Conservation (phyloP, 1,140 invertebrate genomes). For the Ostrea edulis region DNA sequence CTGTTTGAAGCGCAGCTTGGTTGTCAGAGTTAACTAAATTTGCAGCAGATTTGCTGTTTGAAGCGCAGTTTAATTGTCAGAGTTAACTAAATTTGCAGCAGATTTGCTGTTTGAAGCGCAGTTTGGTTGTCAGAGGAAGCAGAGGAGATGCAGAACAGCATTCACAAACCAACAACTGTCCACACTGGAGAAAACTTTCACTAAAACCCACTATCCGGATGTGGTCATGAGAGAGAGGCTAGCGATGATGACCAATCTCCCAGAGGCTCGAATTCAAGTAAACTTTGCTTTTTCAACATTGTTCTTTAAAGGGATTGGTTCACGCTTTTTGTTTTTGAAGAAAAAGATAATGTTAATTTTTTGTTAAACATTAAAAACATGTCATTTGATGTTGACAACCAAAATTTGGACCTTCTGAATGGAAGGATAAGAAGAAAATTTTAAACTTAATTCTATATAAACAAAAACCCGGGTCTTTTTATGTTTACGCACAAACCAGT, state of each 20-base stretch:
- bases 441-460: not conserved
- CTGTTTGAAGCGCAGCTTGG: conserved; percentile 77
- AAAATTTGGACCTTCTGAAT: not conserved
- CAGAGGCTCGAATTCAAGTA: conserved; percentile 95
- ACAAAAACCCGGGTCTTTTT: no score
- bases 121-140: conserved; percentile 84
- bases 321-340: not conserved
- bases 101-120: conserved; percentile 76
- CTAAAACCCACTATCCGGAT: conserved; percentile 96
- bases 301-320: not conserved
- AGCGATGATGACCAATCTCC: conserved; percentile 92
- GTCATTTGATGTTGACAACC: not conserved
- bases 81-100: conserved; percentile 50
- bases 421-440: not conserved
- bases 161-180: conserved; percentile 97
- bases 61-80: not conserved
- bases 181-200: conserved; percentile 94
- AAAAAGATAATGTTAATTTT: no score
- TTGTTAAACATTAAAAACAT: no score
- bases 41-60: not conserved
- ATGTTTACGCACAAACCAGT: no score
- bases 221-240: conserved; percentile 95
- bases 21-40: no score
- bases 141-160: conserved; percentile 94
- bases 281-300: not conserved